phyloP scores from a whole-genome alignment of 35 echinoderm and acorn worm genomes.

The Heliocidaris erythrogramma region DNA sequence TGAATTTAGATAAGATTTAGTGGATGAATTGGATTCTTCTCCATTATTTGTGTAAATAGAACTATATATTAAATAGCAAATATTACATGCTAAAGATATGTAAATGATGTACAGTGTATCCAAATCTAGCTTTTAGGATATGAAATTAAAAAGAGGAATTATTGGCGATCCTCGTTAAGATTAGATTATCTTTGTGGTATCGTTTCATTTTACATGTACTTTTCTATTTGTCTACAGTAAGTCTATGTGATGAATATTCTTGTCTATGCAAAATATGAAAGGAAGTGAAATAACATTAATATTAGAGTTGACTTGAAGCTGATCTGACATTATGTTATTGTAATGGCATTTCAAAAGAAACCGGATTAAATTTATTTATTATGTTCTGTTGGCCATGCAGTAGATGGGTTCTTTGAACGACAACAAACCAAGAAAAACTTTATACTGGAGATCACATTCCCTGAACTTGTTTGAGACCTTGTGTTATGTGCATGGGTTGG shows the following conservation, averaged over 20 bases:
- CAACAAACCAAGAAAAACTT: too few species aligned
- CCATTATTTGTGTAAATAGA: neutral
- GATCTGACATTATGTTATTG: neutral
- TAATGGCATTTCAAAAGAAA: too few species aligned
- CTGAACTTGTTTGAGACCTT: too few species aligned
- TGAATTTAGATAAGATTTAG: neutral
- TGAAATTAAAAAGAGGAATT: neutral
- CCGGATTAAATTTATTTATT: too few species aligned
- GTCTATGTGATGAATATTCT: neutral
- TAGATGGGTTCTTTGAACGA: too few species aligned
- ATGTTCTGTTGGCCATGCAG: too few species aligned
- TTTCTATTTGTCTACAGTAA: neutral
- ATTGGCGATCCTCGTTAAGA: neutral
- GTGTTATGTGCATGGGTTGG: too few species aligned
- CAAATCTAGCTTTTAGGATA: neutral
- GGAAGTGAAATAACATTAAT: neutral
- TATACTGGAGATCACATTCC: too few species aligned
- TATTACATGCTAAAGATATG: neutral
- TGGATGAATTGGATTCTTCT: neutral
- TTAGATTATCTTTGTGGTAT: neutral
- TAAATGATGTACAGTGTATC: conserved; percentile 3
- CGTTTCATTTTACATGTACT: neutral
- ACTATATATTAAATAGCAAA: neutral
- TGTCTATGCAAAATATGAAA: conserved; percentile 8
- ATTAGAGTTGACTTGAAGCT: neutral